Percentiles rank a stretch among this genome's conserved stretches.
Evolutionary conservation across 2,888 invertebrate genomes (phyloP).

Genomic region (Cephus pulcher): DNA sequence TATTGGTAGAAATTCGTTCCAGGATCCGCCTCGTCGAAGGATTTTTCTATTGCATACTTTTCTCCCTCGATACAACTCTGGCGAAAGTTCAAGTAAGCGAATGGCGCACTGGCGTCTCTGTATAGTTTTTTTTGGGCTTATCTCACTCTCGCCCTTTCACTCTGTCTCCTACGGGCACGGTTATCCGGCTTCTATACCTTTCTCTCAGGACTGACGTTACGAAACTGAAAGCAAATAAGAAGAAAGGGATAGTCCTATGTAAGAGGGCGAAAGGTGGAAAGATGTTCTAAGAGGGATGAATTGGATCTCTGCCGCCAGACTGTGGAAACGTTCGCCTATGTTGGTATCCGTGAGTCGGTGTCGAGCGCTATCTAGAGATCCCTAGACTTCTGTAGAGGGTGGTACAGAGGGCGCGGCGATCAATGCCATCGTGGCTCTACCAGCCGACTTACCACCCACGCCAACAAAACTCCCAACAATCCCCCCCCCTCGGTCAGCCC

Average conservation of each 20-base stretch:
- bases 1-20: neutral
- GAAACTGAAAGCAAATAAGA: conserved; percentile 13
- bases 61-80: neutral
- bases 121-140: neutral
- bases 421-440: conserved; percentile 41
- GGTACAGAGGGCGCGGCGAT: conserved; percentile 40
- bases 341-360: conserved; percentile 11
- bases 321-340: conserved; percentile 23
- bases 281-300: conserved; percentile 36
- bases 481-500: neutral
- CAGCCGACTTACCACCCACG: conserved; percentile 33
- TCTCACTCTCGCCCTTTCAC: neutral
- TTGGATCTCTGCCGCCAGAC: conserved; percentile 22
- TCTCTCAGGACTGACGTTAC: conserved; percentile 9
- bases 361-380: conserved; percentile 11
- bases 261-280: conserved; percentile 20
- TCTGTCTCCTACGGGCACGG: neutral
- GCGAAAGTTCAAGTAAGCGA: neutral
- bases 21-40: neutral
- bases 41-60: neutral
- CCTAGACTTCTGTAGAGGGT: conserved; percentile 11
- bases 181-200: conserved; percentile 14
- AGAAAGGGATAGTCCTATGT: neutral
- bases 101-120: neutral
- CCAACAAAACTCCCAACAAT: conserved; percentile 23